phyloP scores from a whole-genome alignment of 2,888 invertebrate genomes.

The Cephus pygmeus region DNA sequence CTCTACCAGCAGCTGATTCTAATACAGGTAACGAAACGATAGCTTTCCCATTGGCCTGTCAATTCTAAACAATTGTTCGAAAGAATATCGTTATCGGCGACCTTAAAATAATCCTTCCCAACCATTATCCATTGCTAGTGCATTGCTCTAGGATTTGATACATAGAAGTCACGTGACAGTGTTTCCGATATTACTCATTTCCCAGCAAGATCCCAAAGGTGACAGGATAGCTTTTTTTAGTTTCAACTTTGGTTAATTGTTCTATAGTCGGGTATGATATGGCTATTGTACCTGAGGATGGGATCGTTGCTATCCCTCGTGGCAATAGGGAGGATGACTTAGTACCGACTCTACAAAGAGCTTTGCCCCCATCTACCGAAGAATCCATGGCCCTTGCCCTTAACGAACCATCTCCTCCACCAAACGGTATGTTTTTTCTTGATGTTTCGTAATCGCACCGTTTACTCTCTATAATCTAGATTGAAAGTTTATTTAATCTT shows the following conservation, averaged over 20 bases:
- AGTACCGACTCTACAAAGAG: conserved; percentile 49
- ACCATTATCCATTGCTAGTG: not conserved
- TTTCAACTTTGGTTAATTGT: conserved; percentile 18
- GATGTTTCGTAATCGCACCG: not conserved
- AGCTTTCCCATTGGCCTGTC: not conserved
- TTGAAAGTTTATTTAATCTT: not conserved
- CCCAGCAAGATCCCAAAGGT: not conserved
- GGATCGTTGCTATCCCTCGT: conserved; percentile 53
- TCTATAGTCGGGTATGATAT: conserved; percentile 52
- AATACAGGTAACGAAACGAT: conserved; percentile 38
- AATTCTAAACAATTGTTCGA: not conserved
- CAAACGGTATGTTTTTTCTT: conserved; percentile 48
- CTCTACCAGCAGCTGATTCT: conserved; percentile 42
- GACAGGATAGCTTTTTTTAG: not conserved
- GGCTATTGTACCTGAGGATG: conserved; percentile 55
- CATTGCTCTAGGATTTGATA: not conserved
- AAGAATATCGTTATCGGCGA: not conserved
- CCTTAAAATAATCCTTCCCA: not conserved
- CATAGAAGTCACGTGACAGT: not conserved
- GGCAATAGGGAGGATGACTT: conserved; percentile 47
- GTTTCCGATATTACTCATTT: not conserved
- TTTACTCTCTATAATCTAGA: not conserved
- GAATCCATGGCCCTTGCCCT: conserved; percentile 54
- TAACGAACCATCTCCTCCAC: conserved; percentile 47
- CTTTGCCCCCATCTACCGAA: conserved; percentile 51